These are phyloP conservation scores for Tipula helvola DNA, from an alignment of 2,888 invertebrate genomes.

Conservation along the genomic window DNA sequence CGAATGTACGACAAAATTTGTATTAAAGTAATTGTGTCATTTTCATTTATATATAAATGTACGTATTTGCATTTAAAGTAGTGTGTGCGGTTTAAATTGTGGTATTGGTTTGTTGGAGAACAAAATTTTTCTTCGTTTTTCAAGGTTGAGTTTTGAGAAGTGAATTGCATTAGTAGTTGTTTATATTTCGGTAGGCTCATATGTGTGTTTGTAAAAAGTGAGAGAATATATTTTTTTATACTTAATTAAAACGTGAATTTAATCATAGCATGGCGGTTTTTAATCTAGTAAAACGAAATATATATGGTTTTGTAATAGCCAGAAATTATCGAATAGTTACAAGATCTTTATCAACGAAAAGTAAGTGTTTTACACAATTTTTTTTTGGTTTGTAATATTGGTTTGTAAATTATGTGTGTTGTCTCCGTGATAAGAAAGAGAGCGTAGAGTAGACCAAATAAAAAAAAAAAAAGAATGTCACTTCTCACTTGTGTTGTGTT, in stretches of 20 bases:
- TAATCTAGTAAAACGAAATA: background rate
- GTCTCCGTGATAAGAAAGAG: background rate
- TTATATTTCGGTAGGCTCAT: background rate
- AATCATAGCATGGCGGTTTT: background rate
- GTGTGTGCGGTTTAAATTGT: background rate
- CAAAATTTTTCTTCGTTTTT: background rate
- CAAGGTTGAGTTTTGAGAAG: background rate
- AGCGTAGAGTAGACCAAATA: no score
- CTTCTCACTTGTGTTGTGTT: background rate
- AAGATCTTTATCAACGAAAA: background rate
- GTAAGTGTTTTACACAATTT: background rate
- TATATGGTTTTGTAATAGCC: background rate
- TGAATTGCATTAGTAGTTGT: background rate
- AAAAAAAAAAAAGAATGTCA: no score
- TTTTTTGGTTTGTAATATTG: background rate
- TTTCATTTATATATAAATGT: background rate
- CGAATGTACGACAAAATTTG: background rate
- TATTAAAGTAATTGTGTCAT: background rate
- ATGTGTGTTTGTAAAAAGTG: background rate
- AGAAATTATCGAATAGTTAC: background rate
- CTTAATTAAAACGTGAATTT: background rate
- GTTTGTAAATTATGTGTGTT: background rate
- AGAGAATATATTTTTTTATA: background rate
- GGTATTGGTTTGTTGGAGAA: background rate
- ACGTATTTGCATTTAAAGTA: background rate